Conservation (phyloP, 2,113 vertebrate genomes). For the Orycteropus afer region DNA sequence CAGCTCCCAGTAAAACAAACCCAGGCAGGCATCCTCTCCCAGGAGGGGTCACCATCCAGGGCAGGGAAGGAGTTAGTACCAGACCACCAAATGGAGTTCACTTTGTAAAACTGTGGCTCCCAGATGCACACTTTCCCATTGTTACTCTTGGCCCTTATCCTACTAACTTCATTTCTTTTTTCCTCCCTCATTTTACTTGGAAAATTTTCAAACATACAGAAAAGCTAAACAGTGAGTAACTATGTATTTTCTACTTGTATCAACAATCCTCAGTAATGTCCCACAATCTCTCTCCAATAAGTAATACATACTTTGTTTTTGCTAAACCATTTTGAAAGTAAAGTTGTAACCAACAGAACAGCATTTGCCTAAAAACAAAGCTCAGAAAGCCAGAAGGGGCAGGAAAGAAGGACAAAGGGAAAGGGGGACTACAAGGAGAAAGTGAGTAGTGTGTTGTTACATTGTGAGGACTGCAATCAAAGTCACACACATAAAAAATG, state of each 20-base stretch:
- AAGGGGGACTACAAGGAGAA: background rate
- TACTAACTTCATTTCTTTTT: background rate
- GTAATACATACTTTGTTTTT: background rate
- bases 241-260: background rate
- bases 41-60: background rate
- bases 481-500: background rate
- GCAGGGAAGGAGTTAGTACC: background rate
- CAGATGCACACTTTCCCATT: background rate
- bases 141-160: background rate
- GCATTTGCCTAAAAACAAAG: background rate
- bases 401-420: background rate
- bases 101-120: background rate
- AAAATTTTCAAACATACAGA: background rate
- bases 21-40: fast-evolving
- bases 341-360: background rate
- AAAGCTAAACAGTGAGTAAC: background rate
- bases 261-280: background rate
- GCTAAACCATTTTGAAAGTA: background rate
- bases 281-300: background rate
- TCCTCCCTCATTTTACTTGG: background rate
- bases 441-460: background rate
- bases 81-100: background rate
- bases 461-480: background rate
- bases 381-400: background rate
- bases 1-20: background rate